Conservation (phyloP, 1,140 invertebrate genomes). For the Ooceraea biroi region DNA sequence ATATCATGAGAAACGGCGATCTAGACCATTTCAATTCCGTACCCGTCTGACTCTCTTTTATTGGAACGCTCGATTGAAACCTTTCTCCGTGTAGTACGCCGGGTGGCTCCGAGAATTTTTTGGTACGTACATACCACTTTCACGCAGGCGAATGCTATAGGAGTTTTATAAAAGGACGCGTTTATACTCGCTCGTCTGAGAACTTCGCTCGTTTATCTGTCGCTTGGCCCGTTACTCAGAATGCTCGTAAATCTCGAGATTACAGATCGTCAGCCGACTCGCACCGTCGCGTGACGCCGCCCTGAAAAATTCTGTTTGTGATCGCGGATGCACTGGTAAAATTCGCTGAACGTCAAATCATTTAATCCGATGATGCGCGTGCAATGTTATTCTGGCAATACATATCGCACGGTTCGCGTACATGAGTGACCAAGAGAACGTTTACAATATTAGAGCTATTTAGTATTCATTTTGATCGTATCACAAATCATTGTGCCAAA, state of each 20-base stretch:
- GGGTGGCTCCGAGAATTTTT: constrained; percentile 24
- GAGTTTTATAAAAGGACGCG: constrained; percentile 43
- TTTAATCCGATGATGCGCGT: constrained; percentile 1
- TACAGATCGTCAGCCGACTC: constrained; percentile 21
- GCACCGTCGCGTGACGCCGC: neutral
- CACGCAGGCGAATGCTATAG: constrained; percentile 5
- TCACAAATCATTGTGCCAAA: neutral
- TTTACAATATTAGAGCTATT: neutral
- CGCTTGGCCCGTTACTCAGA: constrained; percentile 35
- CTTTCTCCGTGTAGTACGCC: constrained; percentile 17
- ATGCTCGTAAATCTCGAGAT: constrained; percentile 55
- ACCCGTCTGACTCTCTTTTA: constrained; percentile 15
- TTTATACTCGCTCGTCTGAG: constrained; percentile 63
- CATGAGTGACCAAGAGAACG: neutral
- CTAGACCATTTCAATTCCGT: constrained; percentile 29
- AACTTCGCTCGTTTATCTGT: constrained; percentile 70
- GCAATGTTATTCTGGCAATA: neutral
- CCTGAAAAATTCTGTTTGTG: constrained; percentile 32
- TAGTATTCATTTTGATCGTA: neutral
- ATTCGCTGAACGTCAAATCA: constrained; percentile 23
- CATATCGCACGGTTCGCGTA: neutral
- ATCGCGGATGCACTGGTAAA: constrained; percentile 18
- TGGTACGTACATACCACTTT: neutral
- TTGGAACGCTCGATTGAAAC: constrained; percentile 33
- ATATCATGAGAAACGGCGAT: constrained; percentile 22